These are phyloP conservation scores for Guaruba guarouba DNA, from an alignment of 2,113 vertebrate genomes.

Conservation along the genomic window DNA sequence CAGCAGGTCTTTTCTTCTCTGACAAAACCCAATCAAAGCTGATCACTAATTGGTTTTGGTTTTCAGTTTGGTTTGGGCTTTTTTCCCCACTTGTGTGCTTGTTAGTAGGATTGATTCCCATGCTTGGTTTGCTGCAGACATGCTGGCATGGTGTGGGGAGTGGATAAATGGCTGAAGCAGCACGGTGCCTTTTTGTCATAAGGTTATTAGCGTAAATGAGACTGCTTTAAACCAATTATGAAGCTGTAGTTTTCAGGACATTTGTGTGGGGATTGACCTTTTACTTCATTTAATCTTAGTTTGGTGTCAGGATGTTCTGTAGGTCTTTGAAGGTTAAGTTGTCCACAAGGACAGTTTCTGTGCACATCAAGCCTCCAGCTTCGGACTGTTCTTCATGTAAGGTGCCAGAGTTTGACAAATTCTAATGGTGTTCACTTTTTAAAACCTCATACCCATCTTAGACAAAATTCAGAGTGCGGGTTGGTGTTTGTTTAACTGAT, in stretches of 20 bases:
- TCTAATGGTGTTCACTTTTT: background rate
- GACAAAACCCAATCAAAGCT: background rate
- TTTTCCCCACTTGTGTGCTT: background rate
- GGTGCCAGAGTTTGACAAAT: background rate
- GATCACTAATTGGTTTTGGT: background rate
- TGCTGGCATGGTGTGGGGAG: background rate
- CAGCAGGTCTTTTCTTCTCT: background rate
- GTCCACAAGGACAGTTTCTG: background rate
- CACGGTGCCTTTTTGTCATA: background rate
- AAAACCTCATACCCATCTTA: background rate
- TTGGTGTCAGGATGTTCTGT: background rate
- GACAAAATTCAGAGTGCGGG: background rate
- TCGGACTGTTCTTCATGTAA: background rate
- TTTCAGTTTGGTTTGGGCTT: accelerated
- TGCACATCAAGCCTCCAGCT: background rate
- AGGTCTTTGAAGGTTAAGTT: background rate
- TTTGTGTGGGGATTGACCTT: background rate
- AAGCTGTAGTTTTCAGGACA: background rate
- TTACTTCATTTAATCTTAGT: background rate
- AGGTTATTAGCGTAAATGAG: background rate
- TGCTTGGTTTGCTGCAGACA: background rate
- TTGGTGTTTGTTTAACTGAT: background rate
- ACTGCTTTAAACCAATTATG: background rate
- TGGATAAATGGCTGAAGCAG: background rate
- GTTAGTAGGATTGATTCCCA: background rate